phyloP scores from a whole-genome alignment of 2,888 invertebrate genomes.

The Epistrophe eligans region DNA sequence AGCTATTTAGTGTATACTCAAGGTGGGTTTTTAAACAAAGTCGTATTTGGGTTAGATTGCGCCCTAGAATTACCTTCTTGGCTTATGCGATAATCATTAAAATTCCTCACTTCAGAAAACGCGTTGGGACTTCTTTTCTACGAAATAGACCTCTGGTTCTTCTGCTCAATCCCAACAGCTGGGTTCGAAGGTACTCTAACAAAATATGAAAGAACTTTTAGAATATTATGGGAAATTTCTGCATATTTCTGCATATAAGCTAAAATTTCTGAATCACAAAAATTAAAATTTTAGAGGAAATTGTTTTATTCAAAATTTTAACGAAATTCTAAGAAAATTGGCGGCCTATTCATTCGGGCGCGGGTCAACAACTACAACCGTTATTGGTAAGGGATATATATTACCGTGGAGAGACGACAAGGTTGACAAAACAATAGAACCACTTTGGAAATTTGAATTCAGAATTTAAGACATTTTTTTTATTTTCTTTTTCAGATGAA shows the following conservation, averaged over 20 bases:
- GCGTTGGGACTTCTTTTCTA: too few species aligned
- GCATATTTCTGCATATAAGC: too few species aligned
- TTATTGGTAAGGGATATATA: not conserved
- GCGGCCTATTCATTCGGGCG: not conserved
- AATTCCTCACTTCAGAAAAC: too few species aligned
- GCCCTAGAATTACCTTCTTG: not conserved
- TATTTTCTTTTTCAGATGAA: conserved; percentile 3
- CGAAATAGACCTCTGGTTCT: too few species aligned
- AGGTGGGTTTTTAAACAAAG: conserved; percentile 44
- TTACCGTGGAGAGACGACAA: conserved; percentile 23
- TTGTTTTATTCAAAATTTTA: too few species aligned
- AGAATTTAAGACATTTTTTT: conserved; percentile 39
- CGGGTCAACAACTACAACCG: not conserved
- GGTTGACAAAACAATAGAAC: conserved; percentile 66
- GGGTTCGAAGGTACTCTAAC: too few species aligned
- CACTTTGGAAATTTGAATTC: conserved; percentile 74
- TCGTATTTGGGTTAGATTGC: not conserved
- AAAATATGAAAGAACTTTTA: too few species aligned
- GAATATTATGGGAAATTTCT: too few species aligned
- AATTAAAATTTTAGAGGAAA: too few species aligned
- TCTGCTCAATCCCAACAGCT: too few species aligned
- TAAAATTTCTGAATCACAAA: too few species aligned
- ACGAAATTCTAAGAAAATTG: not conserved
- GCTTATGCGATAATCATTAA: too few species aligned
- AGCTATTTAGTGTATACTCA: conserved; percentile 65